Evolutionary conservation across 1,140 invertebrate species (phyloP), one percentile per base, ranked within the genome.

Genomic region (Drusus annulatus): DNA sequence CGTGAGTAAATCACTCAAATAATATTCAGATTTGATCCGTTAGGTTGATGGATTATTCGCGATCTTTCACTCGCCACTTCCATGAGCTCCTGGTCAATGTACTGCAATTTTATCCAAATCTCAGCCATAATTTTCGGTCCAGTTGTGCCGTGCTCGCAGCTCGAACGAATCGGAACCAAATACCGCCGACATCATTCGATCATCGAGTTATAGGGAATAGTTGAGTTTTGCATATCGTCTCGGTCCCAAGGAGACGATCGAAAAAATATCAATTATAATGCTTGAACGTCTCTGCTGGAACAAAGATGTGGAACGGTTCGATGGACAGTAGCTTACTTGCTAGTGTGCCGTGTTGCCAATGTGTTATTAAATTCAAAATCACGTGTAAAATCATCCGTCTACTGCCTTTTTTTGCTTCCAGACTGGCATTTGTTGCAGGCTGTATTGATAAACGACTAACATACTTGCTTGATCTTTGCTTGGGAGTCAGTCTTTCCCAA

Each of bases 161-260:
- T 16, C 52, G 52, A 19, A 16, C 52, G 21, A 21, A 58, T 21
- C 54, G 52, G 52, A 54, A 19, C 52, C 16, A 54, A 16, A 19
- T 54, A 19, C 52, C 52, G 52, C 52, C 52, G 16, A 17, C 21
- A n/a, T n/a, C n/a, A n/a, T 19, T 19, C 21, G 15, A 17, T 58
- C n/a, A 21, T 58, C 21, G 54, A 5, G 54, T 21, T 17, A 2
- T 58, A 21, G 17, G 17, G 54, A 19, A 58, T 19, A 13, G 54
- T n/a, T 28, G n/a, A 58, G 15, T 58, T 58, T 58, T 58, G 54
- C 54, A 58, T 58, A 58, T 58, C 54, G 54, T 58, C 15, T 58
- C 52, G 52, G 52, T 19, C 52, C 2, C 54, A 58, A 10, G n/a
- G 15, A 17, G 54, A 58, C 17, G 54, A 19, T 17, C 17, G 21